Evolutionary conservation across 2,113 vertebrate genomes (phyloP), one percentile per base, ranked within the genome.

Genomic region (Otocyon megalotis): DNA sequence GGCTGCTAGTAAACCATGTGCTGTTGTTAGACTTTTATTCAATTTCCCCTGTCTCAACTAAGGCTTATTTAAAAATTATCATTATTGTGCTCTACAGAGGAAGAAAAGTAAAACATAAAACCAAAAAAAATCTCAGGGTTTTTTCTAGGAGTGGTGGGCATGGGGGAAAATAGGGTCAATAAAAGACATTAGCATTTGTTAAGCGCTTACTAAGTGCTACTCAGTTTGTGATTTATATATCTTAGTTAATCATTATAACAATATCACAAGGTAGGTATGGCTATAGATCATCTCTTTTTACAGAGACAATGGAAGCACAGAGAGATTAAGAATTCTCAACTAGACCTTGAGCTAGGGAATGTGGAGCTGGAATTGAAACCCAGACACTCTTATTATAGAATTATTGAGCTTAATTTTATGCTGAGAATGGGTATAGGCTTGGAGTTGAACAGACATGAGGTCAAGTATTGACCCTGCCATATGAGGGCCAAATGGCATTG

Each of bases 61-160:
- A 43, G 3, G 6, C 22, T 87, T 72, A 32, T 62, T 79, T n/a
- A 85, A 20, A 43, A 85, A 48, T 54, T 35, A 35, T 15, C 16
- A 58, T 84, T 69, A 62, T 80, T 92, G 30, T 48, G 48, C 8
- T 83, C 53, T 92, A 58, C 32, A 65, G 56, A 84, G 50, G 20
- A 95, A 97, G 71, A 80, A 85, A 94, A 95, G 16, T 58, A 35
- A 79, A 94, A 54, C 26, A 60, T 28, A 85, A 91, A 86, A 32
- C 24, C n/a, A 72, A 94, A 93, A 93, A 74, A 24, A 1, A 20
- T 7, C 5, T 79, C 7, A n/a, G 43, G 2, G 1, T 9, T 94
- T 77, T 30, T 30, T 3, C 24, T 35, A 43, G n/a, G 15, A 92
- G 4, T 2, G 0, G 1, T 79, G 4, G 4, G 24, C 17, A 62